Conservation (phyloP, 2,888 invertebrate species). For the Elegia similella region DNA sequence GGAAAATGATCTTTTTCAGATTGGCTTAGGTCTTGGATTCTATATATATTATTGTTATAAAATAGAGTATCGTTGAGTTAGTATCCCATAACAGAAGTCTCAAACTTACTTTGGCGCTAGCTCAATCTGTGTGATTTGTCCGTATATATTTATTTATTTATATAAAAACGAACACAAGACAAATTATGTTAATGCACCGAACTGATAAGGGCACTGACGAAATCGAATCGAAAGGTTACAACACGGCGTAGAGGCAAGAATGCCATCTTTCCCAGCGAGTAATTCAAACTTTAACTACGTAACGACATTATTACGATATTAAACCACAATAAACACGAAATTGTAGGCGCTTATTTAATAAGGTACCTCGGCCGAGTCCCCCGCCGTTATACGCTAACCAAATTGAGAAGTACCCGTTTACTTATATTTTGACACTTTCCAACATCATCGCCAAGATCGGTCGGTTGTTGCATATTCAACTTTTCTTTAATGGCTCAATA, state of each 20-base stretch:
- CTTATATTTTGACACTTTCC: constrained; percentile 40
- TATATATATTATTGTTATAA: too few relatives aligned
- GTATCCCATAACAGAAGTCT: too few relatives aligned
- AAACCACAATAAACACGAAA: constrained; percentile 40
- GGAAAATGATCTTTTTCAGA: too few relatives aligned
- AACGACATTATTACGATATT: constrained; percentile 33
- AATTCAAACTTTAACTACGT: constrained; percentile 24
- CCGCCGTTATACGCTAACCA: constrained; percentile 34
- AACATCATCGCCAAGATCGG: constrained; percentile 24
- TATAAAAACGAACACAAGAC: too few relatives aligned
- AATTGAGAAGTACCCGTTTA: constrained; percentile 36
- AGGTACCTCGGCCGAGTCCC: constrained; percentile 50
- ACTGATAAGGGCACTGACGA: not conserved
- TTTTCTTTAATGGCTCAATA: constrained; percentile 53
- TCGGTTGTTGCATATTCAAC: constrained; percentile 31
- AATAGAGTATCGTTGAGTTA: too few relatives aligned
- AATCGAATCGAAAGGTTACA: not conserved
- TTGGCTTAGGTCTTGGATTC: too few relatives aligned
- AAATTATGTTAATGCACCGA: not conserved
- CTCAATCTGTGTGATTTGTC: too few relatives aligned
- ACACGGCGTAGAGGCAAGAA: not conserved
- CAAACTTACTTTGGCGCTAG: too few relatives aligned
- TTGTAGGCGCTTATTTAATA: constrained; percentile 41
- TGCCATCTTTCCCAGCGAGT: constrained; percentile 13
- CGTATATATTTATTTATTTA: too few relatives aligned